Conservation (phyloP, 2,888 invertebrate genomes). For the Malthinus seriepunctatus region DNA sequence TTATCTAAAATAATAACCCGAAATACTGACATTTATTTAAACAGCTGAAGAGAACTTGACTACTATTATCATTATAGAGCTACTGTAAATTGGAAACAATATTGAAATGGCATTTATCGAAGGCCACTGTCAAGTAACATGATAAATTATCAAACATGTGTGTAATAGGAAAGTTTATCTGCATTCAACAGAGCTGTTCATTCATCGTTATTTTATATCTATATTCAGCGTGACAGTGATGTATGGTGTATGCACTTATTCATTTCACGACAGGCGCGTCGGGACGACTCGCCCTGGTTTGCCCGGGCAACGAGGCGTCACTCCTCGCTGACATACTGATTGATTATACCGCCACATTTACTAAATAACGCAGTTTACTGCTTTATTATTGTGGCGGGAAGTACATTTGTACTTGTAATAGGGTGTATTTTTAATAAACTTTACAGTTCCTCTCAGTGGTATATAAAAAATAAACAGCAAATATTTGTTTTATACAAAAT, state of each 20-base stretch:
- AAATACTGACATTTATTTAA: background rate
- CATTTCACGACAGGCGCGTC: slow-evolving; percentile 50
- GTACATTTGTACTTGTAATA: slow-evolving; percentile 36
- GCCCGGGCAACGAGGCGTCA: slow-evolving; percentile 46
- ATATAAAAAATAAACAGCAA: too few relatives aligned
- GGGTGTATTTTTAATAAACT: slow-evolving; percentile 11
- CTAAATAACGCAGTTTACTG: slow-evolving; percentile 53
- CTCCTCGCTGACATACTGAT: slow-evolving; percentile 53
- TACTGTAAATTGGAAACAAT: slow-evolving; percentile 23
- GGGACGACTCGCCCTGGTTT: slow-evolving; percentile 46
- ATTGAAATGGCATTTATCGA: slow-evolving; percentile 29
- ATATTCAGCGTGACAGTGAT: slow-evolving; percentile 56
- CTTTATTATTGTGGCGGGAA: slow-evolving; percentile 48
- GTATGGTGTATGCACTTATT: slow-evolving; percentile 57
- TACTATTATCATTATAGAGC: slow-evolving; percentile 2
- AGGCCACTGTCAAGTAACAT: slow-evolving; percentile 41
- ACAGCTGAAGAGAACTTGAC: slow-evolving; percentile 4
- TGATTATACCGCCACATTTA: slow-evolving; percentile 54
- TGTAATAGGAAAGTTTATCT: slow-evolving; percentile 56
- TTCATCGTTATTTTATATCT: slow-evolving; percentile 57
- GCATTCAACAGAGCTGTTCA: slow-evolving; percentile 55
- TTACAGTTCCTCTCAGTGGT: background rate
- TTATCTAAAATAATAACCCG: too few relatives aligned
- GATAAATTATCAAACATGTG: slow-evolving; percentile 55
- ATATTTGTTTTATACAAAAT: too few relatives aligned